Percentiles rank a stretch among this genome's conserved stretches.
phyloP scores from a whole-genome alignment of 2,888 invertebrate genomes.

The Melanostoma scalare region DNA sequence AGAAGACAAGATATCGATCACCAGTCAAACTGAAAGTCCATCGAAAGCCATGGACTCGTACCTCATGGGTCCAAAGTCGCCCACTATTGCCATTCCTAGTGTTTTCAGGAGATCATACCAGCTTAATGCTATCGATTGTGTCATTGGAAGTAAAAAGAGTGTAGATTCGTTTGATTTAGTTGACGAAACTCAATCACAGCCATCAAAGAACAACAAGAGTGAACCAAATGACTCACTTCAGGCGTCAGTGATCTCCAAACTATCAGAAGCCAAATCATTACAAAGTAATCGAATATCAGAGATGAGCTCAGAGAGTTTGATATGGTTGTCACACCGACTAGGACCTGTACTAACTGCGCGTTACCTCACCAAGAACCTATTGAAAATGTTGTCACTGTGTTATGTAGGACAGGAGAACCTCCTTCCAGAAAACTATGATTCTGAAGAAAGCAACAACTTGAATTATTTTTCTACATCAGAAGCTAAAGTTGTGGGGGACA shows the following conservation, averaged over 20 bases:
- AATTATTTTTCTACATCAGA: constrained; percentile 86
- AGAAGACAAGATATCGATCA: constrained; percentile 79
- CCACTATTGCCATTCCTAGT: constrained; percentile 89
- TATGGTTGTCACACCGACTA: constrained; percentile 95
- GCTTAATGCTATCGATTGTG: constrained; percentile 85
- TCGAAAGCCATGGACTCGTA: constrained; percentile 65
- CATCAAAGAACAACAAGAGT: constrained; percentile 37
- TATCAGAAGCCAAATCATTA: constrained; percentile 79
- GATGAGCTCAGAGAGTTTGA: constrained; percentile 92
- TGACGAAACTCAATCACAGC: constrained; percentile 21
- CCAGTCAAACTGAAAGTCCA: constrained; percentile 77
- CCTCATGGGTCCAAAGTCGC: constrained; percentile 83
- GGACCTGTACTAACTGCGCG: constrained; percentile 97
- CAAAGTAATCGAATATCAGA: constrained; percentile 88
- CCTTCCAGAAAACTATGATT: constrained; percentile 82
- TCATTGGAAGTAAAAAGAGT: constrained; percentile 85
- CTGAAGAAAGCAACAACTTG: constrained; percentile 82
- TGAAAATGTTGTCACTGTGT: constrained; percentile 96
- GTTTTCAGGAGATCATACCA: constrained; percentile 81
- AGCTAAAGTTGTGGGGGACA: constrained; percentile 89
- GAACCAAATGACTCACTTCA: constrained; percentile 79
- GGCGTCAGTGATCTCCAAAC: constrained; percentile 80
- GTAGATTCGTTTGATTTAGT: constrained; percentile 81
- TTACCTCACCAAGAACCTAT: constrained; percentile 93
- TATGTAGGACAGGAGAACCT: constrained; percentile 93